Base-by-base conservation (phyloP, 2,797 vertebrate species). In the Astyanax mexicanus region DNA sequence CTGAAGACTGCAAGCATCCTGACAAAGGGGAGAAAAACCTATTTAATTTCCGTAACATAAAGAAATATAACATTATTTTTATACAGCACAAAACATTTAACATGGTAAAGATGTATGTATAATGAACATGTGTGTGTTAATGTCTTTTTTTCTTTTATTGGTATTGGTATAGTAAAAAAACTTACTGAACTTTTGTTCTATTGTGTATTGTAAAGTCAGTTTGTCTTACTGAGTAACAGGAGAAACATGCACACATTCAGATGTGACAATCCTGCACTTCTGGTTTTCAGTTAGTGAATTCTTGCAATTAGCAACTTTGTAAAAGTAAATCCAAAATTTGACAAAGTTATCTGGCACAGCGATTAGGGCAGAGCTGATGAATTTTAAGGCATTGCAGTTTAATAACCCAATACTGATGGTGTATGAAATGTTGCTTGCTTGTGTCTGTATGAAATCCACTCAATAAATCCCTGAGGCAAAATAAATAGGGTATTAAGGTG, bases 111-210 rank as follows among this genome's bases (percentile, higher is more conserved):
- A 74, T 78, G 83, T 80, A 86, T 88, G 86, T 86, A 81, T 88
- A n/a, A 88, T 91, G 90, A 85, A 90, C 91, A 89, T 85, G 84
- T 87, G 81, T 87, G 78, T 84, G 65, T 2, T 40, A 37, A 19
- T 54, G 29, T 47, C 11, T 12, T 23, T 51, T n/a, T 55, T 69
- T 6, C 8, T 67, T 68, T 42, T 11, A 37, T 72, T 29, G 45
- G 15, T 42, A 52, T 69, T 49, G 29, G 7, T 11, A 40, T 40
- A 40, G 10, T 23, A 40, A 61, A 38, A n/a, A 19, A 19, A 19
- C 1, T 2, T 15, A 13, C 2, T 64, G 13, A 15, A 25, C 19
- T 5, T 42, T 11, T 8, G n/a, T n/a, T 38, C 58, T 1, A 5
- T 35, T 13, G 15, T 61, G 0, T 61, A 21, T 38, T 61, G n/a